Evolutionary conservation across 2,888 invertebrate genomes (phyloP).

Genomic region (Nasonovia ribisnigri): DNA sequence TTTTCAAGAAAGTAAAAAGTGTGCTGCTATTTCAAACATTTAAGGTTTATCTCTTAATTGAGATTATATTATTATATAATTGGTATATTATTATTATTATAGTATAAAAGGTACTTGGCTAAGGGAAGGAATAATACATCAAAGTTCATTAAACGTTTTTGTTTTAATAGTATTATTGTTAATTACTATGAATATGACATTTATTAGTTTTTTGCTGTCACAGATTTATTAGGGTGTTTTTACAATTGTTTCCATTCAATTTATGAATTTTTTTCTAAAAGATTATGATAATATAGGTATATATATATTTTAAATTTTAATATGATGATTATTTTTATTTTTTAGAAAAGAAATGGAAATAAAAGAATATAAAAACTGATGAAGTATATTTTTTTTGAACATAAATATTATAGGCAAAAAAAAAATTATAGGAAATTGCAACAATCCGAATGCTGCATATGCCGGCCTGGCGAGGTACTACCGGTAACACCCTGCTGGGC

Average conservation of each 20-base stretch:
- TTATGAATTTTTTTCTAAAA: background rate
- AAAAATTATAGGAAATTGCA: constrained; percentile 66
- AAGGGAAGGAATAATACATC: background rate
- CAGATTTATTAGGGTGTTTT: background rate
- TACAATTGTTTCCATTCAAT: background rate
- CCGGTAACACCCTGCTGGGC: constrained; percentile 70
- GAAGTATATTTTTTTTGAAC: constrained; percentile 31
- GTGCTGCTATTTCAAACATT: background rate
- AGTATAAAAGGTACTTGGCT: background rate
- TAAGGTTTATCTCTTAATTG: background rate
- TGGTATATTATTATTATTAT: background rate
- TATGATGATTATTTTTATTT: constrained; percentile 20
- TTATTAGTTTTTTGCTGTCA: background rate
- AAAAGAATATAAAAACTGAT: constrained; percentile 39
- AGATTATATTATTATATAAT: background rate
- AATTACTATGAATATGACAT: background rate
- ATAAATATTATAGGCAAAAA: constrained; percentile 29
- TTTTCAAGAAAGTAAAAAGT: background rate
- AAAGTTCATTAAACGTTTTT: background rate
- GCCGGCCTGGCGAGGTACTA: constrained; percentile 69
- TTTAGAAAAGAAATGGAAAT: constrained; percentile 55
- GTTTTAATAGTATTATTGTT: background rate
- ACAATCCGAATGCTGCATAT: constrained; percentile 69
- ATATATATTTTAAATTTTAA: background rate
- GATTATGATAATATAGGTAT: constrained; percentile 9